phyloP scores from a whole-genome alignment of 2,797 vertebrate species.

The Channallabes apus region DNA sequence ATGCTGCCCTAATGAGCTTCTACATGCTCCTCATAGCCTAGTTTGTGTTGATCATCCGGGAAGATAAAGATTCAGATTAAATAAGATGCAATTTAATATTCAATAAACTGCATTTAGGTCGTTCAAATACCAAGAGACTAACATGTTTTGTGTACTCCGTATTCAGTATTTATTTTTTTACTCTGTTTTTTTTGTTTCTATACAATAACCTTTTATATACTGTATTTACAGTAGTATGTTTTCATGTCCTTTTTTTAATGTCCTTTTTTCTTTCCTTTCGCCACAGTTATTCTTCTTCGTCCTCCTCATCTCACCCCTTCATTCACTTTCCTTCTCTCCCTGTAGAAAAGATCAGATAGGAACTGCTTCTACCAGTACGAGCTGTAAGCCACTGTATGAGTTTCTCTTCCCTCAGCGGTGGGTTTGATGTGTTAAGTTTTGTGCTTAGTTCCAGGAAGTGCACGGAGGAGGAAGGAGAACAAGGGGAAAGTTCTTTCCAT shows the following conservation, averaged over 20 bases:
- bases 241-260: background rate
- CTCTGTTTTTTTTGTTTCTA: background rate
- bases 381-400: background rate
- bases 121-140: no score
- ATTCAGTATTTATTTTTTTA: background rate
- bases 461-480: slow-evolving; percentile 48
- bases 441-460: slow-evolving; percentile 17
- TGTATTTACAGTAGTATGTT: background rate
- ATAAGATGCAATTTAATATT: no score
- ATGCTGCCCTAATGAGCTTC: background rate
- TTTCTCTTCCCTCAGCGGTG: background rate
- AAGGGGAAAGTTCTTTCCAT: slow-evolving; percentile 60
- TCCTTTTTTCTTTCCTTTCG: background rate
- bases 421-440: background rate
- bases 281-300: background rate
- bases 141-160: no score
- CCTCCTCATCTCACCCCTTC: background rate
- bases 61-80: background rate
- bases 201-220: background rate
- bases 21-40: background rate
- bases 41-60: background rate
- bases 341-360: background rate
- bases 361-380: background rate
- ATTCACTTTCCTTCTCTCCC: no score
- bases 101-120: no score